phyloP scores from a whole-genome alignment of 2,797 vertebrate species.

The Pelodytes ibericus region DNA sequence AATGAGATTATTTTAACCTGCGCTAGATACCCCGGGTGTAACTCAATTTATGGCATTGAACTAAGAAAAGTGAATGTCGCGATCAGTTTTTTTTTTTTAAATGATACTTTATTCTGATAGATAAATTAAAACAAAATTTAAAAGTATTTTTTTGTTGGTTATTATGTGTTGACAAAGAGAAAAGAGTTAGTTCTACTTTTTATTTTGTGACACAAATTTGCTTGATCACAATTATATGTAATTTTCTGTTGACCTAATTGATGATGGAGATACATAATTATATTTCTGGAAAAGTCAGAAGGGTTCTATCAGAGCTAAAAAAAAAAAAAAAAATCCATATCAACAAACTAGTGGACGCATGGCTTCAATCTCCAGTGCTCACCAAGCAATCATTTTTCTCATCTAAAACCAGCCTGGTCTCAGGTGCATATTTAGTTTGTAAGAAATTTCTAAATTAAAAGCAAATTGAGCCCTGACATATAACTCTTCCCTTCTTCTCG shows the following conservation, averaged over 20 bases:
- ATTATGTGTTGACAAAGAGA: too few relatives aligned
- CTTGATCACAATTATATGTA: not conserved
- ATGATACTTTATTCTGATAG: too few relatives aligned
- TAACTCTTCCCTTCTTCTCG: not conserved
- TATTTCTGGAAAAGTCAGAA: not conserved
- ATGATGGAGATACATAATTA: slow-evolving; percentile 8
- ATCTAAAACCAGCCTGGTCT: slow-evolving; percentile 20
- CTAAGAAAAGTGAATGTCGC: too few relatives aligned
- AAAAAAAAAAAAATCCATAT: slow-evolving; percentile 5
- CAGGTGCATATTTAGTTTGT: not conserved
- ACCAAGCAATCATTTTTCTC: not conserved
- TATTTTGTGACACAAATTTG: too few relatives aligned
- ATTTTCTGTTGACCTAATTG: slow-evolving; percentile 7
- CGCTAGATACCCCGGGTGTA: too few relatives aligned
- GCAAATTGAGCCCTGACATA: not conserved
- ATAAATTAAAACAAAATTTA: too few relatives aligned
- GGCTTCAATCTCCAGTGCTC: slow-evolving; percentile 39
- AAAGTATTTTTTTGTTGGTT: too few relatives aligned
- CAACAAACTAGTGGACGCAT: slow-evolving; percentile 1
- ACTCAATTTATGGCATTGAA: too few relatives aligned
- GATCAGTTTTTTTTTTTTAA: too few relatives aligned
- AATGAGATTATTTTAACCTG: too few relatives aligned
- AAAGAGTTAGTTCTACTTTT: too few relatives aligned
- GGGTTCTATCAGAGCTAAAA: not conserved
- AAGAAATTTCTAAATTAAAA: slow-evolving; percentile 25